Percentiles rank a stretch among this genome's conserved stretches.
Evolutionary conservation across 2,797 vertebrate genomes (phyloP).

Genomic region (Anabas testudineus): DNA sequence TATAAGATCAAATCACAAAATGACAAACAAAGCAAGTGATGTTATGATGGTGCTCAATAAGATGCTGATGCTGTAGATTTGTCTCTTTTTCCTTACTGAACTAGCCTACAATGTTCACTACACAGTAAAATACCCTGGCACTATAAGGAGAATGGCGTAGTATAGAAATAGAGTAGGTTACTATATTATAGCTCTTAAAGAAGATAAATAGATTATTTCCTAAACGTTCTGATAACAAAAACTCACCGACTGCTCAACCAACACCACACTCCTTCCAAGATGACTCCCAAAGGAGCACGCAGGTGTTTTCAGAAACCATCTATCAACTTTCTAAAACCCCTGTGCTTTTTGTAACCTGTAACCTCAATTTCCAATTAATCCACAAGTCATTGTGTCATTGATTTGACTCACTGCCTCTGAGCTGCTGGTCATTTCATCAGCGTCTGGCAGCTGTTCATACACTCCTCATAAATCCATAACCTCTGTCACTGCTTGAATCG

Average conservation of each 20-base stretch:
- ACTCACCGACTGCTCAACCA: slow-evolving; percentile 4
- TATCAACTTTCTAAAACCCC: slow-evolving; percentile 9
- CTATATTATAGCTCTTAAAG: background rate
- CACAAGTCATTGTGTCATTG: slow-evolving; percentile 25
- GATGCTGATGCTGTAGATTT: background rate
- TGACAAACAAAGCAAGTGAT: background rate
- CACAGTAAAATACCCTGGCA: background rate
- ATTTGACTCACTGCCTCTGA: slow-evolving; percentile 38
- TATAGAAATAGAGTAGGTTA: background rate
- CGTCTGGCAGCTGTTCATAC: slow-evolving; percentile 32
- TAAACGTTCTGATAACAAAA: slow-evolving; percentile 21
- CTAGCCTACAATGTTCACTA: background rate
- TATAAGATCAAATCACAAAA: too few species aligned
- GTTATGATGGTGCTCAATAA: background rate
- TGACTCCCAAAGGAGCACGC: slow-evolving; percentile 9
- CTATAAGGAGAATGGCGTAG: background rate
- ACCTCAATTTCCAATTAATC: slow-evolving; percentile 55
- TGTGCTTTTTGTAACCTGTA: slow-evolving; percentile 30
- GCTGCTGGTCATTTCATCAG: slow-evolving; percentile 38
- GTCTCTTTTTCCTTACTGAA: background rate
- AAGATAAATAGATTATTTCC: slow-evolving; percentile 15
- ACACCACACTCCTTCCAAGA: slow-evolving; percentile 23
- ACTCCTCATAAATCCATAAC: slow-evolving; percentile 37
- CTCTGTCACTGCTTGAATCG: slow-evolving; percentile 7
- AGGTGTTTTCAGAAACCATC: slow-evolving; percentile 25